Percentiles rank a stretch among this genome's conserved stretches.
These are phyloP conservation scores for Oplegnathus fasciatus DNA, from an alignment of 2,113 vertebrate species.

Conservation along the genomic window DNA sequence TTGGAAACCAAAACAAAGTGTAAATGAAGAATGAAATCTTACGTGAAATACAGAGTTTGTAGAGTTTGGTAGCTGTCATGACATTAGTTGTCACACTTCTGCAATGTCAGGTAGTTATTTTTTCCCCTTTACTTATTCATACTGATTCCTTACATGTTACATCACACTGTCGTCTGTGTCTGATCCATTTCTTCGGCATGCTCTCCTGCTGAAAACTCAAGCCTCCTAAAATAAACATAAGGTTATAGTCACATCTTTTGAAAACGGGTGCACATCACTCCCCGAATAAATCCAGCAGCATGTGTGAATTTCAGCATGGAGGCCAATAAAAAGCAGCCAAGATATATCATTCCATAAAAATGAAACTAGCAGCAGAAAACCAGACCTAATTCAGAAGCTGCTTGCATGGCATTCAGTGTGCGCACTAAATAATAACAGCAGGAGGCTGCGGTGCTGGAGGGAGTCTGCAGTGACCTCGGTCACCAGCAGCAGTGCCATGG, in stretches of 20 bases:
- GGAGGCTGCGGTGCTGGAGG: not conserved
- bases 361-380: not conserved
- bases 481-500: not conserved
- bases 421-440: not conserved
- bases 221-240: not conserved
- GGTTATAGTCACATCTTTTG: not conserved
- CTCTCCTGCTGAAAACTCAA: not conserved
- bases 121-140: conserved; percentile 7
- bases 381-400: not conserved
- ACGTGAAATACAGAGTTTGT: too few species aligned
- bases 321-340: not conserved
- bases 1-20: not conserved
- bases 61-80: not conserved
- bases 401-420: not conserved
- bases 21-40: too few species aligned
- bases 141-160: not conserved
- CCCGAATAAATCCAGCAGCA: not conserved
- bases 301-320: not conserved
- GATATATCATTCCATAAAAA: not conserved
- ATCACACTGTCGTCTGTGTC: not conserved
- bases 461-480: not conserved
- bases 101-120: not conserved
- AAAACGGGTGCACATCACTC: not conserved
- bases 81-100: not conserved
- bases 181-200: conserved; percentile 5